Evolutionary conservation across 2,797 vertebrate species (phyloP).

Genomic region (Gephyroberyx darwinii): DNA sequence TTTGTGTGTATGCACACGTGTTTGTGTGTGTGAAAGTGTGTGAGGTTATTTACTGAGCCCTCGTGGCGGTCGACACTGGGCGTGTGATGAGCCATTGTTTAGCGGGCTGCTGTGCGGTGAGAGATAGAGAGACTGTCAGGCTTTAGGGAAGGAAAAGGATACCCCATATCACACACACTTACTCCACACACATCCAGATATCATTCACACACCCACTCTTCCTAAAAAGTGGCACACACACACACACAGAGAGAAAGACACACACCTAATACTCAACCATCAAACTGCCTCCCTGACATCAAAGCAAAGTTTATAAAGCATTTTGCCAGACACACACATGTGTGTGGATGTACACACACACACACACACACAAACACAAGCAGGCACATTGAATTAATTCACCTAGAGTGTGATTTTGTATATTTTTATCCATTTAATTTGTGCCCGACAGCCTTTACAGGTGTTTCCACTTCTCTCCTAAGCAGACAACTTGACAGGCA

Average conservation of each 20-base stretch:
- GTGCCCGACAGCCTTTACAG: constrained; percentile 49
- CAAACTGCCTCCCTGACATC: constrained; percentile 61
- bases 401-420: constrained; percentile 39
- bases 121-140: constrained; percentile 66
- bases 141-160: constrained; percentile 53
- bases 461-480: constrained; percentile 50
- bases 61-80: constrained; percentile 53
- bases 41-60: constrained; percentile 55
- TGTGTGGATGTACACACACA: neutral
- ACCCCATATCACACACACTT: constrained; percentile 29
- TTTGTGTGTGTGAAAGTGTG: constrained; percentile 8
- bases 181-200: constrained; percentile 37
- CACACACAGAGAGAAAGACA: constrained; percentile 13
- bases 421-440: constrained; percentile 44
- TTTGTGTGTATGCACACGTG: constrained; percentile 1
- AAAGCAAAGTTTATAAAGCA: constrained; percentile 63
- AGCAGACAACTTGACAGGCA: constrained; percentile 56
- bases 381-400: constrained; percentile 47
- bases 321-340: constrained; percentile 26
- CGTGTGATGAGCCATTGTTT: constrained; percentile 70
- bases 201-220: constrained; percentile 22
- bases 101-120: constrained; percentile 59
- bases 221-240: neutral
- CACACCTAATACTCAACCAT: constrained; percentile 34
- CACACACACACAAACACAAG: constrained; percentile 34